Percentiles rank a stretch among this genome's conserved stretches.
Evolutionary conservation across 1,140 invertebrate species (phyloP).

Genomic region (Chironomus striatipennis): DNA sequence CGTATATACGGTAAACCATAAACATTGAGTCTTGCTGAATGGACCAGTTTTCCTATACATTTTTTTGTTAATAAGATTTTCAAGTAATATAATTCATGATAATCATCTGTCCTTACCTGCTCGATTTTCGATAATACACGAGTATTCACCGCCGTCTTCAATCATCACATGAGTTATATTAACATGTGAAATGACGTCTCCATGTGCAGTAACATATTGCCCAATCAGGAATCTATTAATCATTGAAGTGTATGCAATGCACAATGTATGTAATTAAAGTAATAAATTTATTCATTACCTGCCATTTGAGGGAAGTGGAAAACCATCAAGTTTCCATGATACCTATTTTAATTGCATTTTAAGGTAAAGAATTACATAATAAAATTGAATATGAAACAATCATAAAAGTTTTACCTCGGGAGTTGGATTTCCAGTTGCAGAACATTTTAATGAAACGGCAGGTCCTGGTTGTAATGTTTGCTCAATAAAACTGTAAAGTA

Average conservation of each 20-base stretch:
- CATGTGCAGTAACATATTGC: conserved; percentile 69
- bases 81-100: too few species aligned
- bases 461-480: conserved; percentile 75
- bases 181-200: conserved; percentile 77
- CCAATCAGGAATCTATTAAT: conserved; percentile 64
- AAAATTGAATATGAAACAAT: too few species aligned
- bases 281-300: conserved; percentile 45
- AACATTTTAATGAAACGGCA: conserved; percentile 77
- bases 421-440: conserved; percentile 75
- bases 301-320: conserved; percentile 60
- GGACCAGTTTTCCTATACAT: conserved; percentile 31
- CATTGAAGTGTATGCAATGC: conserved; percentile 25
- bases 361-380: too few species aligned
- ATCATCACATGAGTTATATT: conserved; percentile 77
- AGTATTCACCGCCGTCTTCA: conserved; percentile 80
- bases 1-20: conserved; percentile 79
- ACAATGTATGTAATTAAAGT: too few species aligned
- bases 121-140: conserved; percentile 69
- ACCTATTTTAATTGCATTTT: conserved; percentile 34
- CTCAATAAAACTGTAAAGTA: conserved; percentile 75
- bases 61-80: too few species aligned
- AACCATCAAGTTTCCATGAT: conserved; percentile 72
- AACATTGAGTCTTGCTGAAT: conserved; percentile 73
- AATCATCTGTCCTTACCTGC: conserved; percentile 57
- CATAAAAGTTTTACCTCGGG: conserved; percentile 46